Conservation (phyloP, 2,113 vertebrate genomes). For the Colinus virginianus region DNA sequence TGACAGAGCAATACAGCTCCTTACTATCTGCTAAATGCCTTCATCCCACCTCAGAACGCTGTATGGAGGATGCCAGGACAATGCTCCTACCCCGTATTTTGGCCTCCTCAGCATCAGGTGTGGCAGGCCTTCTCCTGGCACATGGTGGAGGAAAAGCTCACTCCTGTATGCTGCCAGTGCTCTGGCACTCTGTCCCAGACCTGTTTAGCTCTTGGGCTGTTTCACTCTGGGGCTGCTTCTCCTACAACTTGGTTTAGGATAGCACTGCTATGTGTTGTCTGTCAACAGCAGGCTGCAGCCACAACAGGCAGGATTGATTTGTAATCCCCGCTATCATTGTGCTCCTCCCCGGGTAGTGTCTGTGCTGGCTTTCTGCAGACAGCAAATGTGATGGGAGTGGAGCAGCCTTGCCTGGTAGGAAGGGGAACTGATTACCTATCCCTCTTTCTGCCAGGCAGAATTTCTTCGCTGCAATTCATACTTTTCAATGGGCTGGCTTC, state of each 20-base stretch:
- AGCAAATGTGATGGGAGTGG: constrained; percentile 16
- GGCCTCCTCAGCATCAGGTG: not conserved
- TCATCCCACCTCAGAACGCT: fast-evolving
- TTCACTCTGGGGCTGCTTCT: not conserved
- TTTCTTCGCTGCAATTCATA: constrained; percentile 42
- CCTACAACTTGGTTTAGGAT: not conserved
- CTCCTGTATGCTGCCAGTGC: not conserved
- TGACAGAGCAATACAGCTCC: fast-evolving
- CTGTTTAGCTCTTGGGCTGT: not conserved
- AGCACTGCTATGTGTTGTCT: not conserved
- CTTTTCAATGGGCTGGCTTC: constrained; percentile 45
- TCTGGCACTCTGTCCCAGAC: not conserved
- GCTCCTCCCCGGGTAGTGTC: constrained; percentile 14
- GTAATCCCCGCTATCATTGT: constrained; percentile 33
- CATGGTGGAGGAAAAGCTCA: not conserved
- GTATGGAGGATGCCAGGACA: too few species aligned
- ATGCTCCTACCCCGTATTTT: not conserved
- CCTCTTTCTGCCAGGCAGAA: constrained; percentile 29
- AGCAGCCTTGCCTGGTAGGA: constrained; percentile 52
- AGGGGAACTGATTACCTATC: constrained; percentile 65
- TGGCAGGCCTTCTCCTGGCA: not conserved
- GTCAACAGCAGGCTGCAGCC: not conserved
- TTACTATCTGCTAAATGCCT: fast-evolving
- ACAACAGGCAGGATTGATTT: constrained; percentile 61
- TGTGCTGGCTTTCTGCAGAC: constrained; percentile 19